A percentile compares a stretch with the other conserved stretches of the same genome.
These are phyloP conservation scores for Urocolius indicus DNA, from an alignment of 2,113 vertebrate species.

Conservation along the genomic window DNA sequence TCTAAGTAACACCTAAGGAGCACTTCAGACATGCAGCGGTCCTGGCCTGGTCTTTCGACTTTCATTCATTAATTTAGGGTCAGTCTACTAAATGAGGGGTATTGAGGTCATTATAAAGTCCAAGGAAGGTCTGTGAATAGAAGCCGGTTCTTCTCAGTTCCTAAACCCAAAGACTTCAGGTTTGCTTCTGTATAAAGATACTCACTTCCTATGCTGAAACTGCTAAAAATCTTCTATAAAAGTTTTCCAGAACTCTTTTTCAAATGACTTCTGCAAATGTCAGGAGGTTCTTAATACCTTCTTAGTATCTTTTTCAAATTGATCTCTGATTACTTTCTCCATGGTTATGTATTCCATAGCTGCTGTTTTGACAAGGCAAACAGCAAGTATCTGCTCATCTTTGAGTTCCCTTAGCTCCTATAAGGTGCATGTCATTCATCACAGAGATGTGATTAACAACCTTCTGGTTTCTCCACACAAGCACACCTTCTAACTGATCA, in stretches of 20 bases:
- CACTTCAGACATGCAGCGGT: background rate
- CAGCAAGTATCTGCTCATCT: background rate
- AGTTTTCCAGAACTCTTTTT: background rate
- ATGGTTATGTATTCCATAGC: background rate
- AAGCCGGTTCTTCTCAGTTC: background rate
- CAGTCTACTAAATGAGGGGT: background rate
- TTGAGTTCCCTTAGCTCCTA: background rate
- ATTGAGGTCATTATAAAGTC: background rate
- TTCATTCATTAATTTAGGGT: background rate
- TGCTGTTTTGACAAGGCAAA: conserved; percentile 20
- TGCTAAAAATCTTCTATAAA: background rate
- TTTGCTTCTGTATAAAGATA: background rate
- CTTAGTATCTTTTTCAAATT: background rate
- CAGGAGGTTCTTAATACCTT: background rate
- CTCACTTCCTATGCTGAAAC: background rate
- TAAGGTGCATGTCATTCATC: background rate
- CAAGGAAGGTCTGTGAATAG: background rate
- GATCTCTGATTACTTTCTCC: background rate
- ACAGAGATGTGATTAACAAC: conserved; percentile 1
- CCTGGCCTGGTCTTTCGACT: background rate
- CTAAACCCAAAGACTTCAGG: background rate
- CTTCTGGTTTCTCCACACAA: background rate
- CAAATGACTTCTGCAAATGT: background rate
- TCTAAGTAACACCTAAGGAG: background rate
- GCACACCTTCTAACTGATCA: background rate